These are phyloP conservation scores for Megaceryle maxima DNA, from an alignment of 2,113 vertebrate genomes.

Conservation along the genomic window DNA sequence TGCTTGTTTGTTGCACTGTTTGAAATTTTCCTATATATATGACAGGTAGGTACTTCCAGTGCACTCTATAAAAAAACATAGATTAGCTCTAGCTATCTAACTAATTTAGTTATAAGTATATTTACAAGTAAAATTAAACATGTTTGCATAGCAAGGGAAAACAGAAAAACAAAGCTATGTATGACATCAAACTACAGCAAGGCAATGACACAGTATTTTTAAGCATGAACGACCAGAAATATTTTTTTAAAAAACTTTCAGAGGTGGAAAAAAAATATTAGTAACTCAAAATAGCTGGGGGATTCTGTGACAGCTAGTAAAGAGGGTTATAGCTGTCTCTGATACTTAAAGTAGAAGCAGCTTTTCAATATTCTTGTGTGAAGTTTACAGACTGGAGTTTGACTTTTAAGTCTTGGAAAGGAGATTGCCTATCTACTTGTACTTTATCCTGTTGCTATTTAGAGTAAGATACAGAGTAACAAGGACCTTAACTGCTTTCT, in stretches of 20 bases:
- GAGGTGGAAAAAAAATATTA: neutral
- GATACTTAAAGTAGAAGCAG: slow-evolving; percentile 5
- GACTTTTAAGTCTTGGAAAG: neutral
- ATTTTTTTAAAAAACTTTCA: neutral
- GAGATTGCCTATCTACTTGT: neutral
- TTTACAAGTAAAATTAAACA: neutral
- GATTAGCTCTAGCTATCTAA: neutral
- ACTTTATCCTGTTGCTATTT: neutral
- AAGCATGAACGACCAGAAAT: neutral
- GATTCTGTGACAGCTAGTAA: neutral
- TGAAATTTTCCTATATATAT: neutral
- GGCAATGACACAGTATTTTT: neutral
- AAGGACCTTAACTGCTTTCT: neutral
- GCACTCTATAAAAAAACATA: neutral
- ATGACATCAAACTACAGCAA: neutral
- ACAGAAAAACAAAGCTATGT: neutral
- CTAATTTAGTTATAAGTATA: neutral
- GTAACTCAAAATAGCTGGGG: neutral
- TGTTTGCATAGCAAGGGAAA: neutral
- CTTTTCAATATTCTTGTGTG: neutral
- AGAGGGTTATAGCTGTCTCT: neutral
- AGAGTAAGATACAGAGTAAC: neutral
- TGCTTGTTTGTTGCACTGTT: neutral
- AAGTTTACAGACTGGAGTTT: neutral
- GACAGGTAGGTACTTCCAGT: neutral